These are phyloP conservation scores for Anolis apletophallus DNA, from an alignment of 2,797 vertebrate genomes.

Conservation along the genomic window DNA sequence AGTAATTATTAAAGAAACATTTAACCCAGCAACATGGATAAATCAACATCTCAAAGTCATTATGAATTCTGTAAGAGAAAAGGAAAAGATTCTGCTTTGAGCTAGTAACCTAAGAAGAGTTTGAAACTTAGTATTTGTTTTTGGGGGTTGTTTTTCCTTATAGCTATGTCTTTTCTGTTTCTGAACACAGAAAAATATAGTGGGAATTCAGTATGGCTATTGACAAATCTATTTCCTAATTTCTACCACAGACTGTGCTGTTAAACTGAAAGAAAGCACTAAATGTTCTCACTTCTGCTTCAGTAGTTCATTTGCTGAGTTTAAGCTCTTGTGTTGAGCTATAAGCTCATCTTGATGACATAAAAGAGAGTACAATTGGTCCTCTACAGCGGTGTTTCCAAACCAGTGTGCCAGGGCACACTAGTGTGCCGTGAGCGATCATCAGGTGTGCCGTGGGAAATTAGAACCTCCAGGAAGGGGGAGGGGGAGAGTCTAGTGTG, in stretches of 20 bases:
- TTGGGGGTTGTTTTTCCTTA: conserved; percentile 3
- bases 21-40: neutral
- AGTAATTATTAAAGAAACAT: too few species aligned
- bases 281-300: conserved; percentile 22
- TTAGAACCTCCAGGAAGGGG: too few species aligned
- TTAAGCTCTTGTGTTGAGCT: neutral
- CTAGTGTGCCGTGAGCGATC: too few species aligned
- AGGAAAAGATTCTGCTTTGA: neutral
- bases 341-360: too few species aligned
- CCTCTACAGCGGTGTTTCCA: too few species aligned
- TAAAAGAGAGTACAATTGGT: too few species aligned
- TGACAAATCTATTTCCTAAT: conserved; percentile 17
- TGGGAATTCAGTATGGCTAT: neutral
- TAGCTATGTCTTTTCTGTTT: conserved; percentile 11
- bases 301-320: neutral
- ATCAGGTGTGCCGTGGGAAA: too few species aligned
- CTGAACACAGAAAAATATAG: conserved; percentile 16
- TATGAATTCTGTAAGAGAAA: neutral
- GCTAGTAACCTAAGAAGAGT: neutral
- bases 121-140: conserved; percentile 6
- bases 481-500: too few species aligned
- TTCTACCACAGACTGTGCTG: fast-evolving
- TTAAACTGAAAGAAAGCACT: conserved; percentile 35
- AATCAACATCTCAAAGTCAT: neutral
- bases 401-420: too few species aligned